Evolutionary conservation across 2,113 vertebrate genomes (phyloP).

Genomic region (Bubo blakistoni): DNA sequence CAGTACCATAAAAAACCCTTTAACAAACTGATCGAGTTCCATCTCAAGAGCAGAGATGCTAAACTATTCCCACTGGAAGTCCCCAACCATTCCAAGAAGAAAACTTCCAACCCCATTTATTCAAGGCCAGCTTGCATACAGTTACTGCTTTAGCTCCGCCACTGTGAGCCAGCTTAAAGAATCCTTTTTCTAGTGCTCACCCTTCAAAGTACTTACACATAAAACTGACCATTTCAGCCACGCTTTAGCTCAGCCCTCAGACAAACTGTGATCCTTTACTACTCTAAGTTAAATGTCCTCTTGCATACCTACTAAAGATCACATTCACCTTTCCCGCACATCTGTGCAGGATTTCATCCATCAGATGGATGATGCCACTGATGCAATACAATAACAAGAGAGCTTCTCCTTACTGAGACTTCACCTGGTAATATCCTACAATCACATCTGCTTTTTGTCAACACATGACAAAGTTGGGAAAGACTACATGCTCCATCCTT

Average conservation of each 20-base stretch:
- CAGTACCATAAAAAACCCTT: neutral
- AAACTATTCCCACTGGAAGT: neutral
- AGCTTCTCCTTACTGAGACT: neutral
- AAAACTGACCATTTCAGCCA: neutral
- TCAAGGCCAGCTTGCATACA: neutral
- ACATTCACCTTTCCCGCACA: neutral
- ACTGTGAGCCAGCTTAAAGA: neutral
- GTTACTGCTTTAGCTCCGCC: neutral
- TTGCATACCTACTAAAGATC: neutral
- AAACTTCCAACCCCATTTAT: neutral
- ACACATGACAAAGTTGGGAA: neutral
- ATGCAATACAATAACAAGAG: neutral
- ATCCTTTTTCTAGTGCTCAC: neutral
- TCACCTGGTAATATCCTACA: neutral
- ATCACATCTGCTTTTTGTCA: neutral
- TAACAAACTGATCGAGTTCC: neutral
- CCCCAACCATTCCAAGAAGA: neutral
- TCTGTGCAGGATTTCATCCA: neutral
- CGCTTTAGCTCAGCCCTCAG: neutral
- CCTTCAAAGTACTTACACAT: neutral
- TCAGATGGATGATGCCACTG: neutral
- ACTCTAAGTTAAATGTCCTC: neutral
- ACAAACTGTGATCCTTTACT: neutral
- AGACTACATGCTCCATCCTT: neutral
- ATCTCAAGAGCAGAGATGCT: neutral